Conservation (phyloP, 2,113 vertebrate genomes). For the Callospermophilus lateralis region DNA sequence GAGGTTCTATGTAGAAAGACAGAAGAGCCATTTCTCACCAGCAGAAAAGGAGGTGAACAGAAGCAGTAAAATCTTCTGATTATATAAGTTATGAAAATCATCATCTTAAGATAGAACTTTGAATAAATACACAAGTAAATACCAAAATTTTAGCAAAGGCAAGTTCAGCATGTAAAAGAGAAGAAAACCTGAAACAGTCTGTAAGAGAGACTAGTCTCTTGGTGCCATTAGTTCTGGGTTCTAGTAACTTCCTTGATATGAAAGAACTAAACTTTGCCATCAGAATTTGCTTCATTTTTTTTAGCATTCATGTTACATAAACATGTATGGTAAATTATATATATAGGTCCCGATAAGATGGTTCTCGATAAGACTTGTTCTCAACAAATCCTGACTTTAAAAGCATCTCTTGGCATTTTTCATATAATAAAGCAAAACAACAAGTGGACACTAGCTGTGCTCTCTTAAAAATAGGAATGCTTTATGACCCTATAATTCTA, state of each 20-base stretch:
- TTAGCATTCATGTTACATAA: conserved; percentile 3
- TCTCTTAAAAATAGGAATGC: conserved; percentile 23
- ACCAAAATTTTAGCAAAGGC: not conserved
- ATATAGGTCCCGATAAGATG: not conserved
- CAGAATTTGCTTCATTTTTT: not conserved
- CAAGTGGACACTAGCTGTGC: no score
- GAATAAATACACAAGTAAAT: conserved; percentile 6
- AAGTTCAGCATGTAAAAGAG: not conserved
- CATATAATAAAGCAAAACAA: not conserved
- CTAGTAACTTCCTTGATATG: not conserved
- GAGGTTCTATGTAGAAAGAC: not conserved
- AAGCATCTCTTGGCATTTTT: not conserved
- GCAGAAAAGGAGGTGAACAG: not conserved
- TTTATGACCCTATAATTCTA: not conserved
- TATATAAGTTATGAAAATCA: not conserved
- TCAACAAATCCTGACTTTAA: conserved; percentile 8
- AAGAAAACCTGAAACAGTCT: not conserved
- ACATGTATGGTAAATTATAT: not conserved
- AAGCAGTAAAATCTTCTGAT: not conserved
- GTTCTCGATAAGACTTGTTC: not conserved
- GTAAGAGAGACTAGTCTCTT: not conserved
- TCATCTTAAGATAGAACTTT: not conserved
- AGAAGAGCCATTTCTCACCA: not conserved
- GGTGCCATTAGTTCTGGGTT: not conserved
- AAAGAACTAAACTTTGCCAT: conserved; percentile 7